Evolutionary conservation across 2,888 invertebrate genomes (phyloP).

Genomic region (Xestoiulus laeticollis): DNA sequence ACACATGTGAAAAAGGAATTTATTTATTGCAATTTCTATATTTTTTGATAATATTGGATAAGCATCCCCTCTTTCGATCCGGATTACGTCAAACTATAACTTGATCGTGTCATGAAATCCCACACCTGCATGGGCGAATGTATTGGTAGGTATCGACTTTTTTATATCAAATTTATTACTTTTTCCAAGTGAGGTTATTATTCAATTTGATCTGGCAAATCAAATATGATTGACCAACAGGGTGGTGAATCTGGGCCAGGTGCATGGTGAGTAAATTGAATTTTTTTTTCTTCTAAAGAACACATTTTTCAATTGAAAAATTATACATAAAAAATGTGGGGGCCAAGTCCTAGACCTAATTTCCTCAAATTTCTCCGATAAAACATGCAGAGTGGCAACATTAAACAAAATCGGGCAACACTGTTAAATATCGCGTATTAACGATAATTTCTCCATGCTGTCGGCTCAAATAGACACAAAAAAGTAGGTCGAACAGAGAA

Average conservation of each 20-base stretch:
- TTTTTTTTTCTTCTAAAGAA: not conserved
- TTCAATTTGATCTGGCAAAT: constrained; percentile 29
- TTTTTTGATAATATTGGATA: constrained; percentile 22
- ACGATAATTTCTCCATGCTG: constrained; percentile 3
- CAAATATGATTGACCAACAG: constrained; percentile 28
- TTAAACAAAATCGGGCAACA: constrained; percentile 23
- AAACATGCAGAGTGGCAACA: constrained; percentile 28
- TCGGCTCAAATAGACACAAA: not conserved
- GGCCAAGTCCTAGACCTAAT: constrained; percentile 34
- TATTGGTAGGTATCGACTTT: not conserved
- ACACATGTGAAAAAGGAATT: constrained; percentile 15
- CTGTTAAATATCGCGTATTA: constrained; percentile 37
- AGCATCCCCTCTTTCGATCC: constrained; percentile 11
- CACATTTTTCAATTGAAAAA: not conserved
- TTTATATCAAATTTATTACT: constrained; percentile 29
- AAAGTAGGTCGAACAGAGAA: constrained; percentile 29
- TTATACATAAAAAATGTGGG: constrained; percentile 21
- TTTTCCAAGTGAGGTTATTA: constrained; percentile 13
- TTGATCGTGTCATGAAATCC: constrained; percentile 31
- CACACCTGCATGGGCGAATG: constrained; percentile 13
- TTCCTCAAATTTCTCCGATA: constrained; percentile 11
- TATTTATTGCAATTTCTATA: not conserved
- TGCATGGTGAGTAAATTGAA: constrained; percentile 13
- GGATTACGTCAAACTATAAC: constrained; percentile 3
- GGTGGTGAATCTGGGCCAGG: constrained; percentile 34